These are phyloP conservation scores for Lysiphlebus fabarum DNA, from an alignment of 1,140 invertebrate species.

Conservation along the genomic window DNA sequence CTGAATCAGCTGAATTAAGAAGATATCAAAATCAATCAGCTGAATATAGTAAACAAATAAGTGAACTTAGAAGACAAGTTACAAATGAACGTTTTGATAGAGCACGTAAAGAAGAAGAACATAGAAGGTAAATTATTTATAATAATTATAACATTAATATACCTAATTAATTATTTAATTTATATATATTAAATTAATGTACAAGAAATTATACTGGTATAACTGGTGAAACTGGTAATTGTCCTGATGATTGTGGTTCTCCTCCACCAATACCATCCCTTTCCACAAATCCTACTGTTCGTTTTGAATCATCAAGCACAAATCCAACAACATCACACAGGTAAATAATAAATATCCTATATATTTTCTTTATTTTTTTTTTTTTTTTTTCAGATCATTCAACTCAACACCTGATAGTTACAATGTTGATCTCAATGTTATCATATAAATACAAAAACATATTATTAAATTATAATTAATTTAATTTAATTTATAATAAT, in stretches of 20 bases:
- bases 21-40: conserved; percentile 58
- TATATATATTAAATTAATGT: no score
- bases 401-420: conserved; percentile 50
- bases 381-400: conserved; percentile 45
- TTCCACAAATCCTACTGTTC: conserved; percentile 1
- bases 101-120: conserved; percentile 44
- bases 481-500: neutral
- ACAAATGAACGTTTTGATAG: conserved; percentile 58
- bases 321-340: conserved; percentile 1
- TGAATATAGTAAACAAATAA: conserved; percentile 57
- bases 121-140: conserved; percentile 37
- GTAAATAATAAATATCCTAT: conserved; percentile 9
- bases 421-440: conserved; percentile 50
- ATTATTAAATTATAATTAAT: neutral
- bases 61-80: conserved; percentile 56
- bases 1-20: conserved; percentile 54
- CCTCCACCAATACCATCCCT: neutral
- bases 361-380: conserved; percentile 11
- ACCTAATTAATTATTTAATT: neutral
- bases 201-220: neutral
- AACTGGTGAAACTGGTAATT: neutral
- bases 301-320: conserved; percentile 3
- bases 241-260: neutral
- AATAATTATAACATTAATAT: neutral
- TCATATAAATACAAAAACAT: conserved; percentile 35